Conservation (phyloP, 2,888 invertebrate species). For the Seladonia tumulorum region DNA sequence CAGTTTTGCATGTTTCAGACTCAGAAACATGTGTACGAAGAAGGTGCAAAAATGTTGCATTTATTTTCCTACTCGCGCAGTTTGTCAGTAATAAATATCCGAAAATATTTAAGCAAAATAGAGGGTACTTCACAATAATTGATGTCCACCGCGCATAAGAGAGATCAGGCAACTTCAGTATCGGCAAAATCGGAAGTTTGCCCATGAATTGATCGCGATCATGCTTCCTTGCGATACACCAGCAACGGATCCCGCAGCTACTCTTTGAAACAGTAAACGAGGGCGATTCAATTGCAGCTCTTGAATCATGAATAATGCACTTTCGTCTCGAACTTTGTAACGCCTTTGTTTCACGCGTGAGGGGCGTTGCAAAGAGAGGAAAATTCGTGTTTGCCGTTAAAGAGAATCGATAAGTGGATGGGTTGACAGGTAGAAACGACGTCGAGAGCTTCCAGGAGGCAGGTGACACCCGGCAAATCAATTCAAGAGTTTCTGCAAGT, state of each 20-base stretch:
- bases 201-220: neutral
- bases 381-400: neutral
- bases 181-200: neutral
- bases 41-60: neutral
- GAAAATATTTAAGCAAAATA: too few relatives aligned
- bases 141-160: neutral
- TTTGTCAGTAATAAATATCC: neutral
- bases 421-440: neutral
- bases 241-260: neutral
- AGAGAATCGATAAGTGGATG: neutral
- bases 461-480: neutral
- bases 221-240: neutral
- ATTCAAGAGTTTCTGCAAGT: neutral
- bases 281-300: neutral
- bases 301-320: constrained; percentile 23
- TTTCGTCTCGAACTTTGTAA: neutral
- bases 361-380: neutral
- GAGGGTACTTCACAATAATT: neutral
- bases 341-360: neutral
- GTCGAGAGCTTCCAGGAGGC: neutral
- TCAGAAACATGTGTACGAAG: too few relatives aligned
- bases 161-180: too few relatives aligned
- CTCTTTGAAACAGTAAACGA: neutral
- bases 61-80: neutral
- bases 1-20: too few relatives aligned